phyloP scores from a whole-genome alignment of 1,140 invertebrate genomes.

The Gryllus bimaculatus region DNA sequence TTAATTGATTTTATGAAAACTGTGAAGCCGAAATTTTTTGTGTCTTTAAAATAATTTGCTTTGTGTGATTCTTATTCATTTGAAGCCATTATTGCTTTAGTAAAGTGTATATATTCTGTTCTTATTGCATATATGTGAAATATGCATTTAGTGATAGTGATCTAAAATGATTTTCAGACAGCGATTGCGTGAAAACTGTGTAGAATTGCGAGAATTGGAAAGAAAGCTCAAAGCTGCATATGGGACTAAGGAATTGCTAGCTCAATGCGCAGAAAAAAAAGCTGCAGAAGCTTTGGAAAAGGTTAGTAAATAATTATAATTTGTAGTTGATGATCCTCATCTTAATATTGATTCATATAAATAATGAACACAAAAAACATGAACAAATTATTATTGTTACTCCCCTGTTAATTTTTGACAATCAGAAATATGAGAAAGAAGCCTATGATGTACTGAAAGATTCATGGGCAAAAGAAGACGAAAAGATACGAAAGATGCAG shows the following conservation, averaged over 20 bases:
- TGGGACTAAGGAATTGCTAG: slow-evolving; percentile 32
- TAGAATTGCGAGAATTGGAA: slow-evolving; percentile 34
- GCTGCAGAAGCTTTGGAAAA: slow-evolving; percentile 23
- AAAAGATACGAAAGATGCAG: slow-evolving; percentile 23
- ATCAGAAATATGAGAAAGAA: not conserved
- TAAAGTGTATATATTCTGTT: no score
- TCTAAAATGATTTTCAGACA: slow-evolving; percentile 22
- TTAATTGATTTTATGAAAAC: no score
- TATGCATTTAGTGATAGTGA: no score
- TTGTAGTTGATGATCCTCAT: not conserved
- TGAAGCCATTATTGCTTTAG: no score
- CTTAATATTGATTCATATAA: no score
- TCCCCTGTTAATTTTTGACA: no score
- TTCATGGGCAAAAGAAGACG: slow-evolving; percentile 25
- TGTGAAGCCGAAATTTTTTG: not conserved
- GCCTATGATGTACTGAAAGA: slow-evolving; percentile 22
- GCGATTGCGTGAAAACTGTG: slow-evolving; percentile 32
- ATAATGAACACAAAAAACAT: no score
- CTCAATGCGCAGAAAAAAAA: slow-evolving; percentile 35
- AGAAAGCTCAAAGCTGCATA: slow-evolving; percentile 34
- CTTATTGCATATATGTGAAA: no score
- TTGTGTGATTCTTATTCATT: no score
- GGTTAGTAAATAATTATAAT: not conserved
- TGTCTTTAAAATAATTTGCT: no score
- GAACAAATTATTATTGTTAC: no score